These are phyloP conservation scores for Atrina japonica DNA, from an alignment of 2,888 invertebrate species.

Conservation along the genomic window DNA sequence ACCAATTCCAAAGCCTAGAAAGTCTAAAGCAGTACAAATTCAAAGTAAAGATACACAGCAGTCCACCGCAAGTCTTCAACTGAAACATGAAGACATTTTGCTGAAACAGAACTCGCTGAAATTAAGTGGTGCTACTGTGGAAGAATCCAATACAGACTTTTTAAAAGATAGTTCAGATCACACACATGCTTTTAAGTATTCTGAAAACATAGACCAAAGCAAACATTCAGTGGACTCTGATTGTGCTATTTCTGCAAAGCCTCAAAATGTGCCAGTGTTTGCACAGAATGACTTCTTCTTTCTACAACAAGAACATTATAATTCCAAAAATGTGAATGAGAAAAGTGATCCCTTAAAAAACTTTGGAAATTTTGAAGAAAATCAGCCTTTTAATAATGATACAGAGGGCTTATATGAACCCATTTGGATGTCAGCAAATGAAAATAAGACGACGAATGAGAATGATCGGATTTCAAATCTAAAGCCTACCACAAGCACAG, in stretches of 20 bases:
- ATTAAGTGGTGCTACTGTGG: conserved; percentile 34
- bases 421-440: conserved; percentile 16
- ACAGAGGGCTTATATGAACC: conserved; percentile 17
- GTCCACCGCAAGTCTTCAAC: too few species aligned
- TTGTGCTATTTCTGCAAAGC: too few species aligned
- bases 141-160: conserved; percentile 37
- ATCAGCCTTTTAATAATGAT: not conserved
- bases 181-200: too few species aligned
- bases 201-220: too few species aligned
- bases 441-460: not conserved
- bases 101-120: conserved; percentile 13
- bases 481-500: not conserved
- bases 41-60: too few species aligned
- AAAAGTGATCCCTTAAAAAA: not conserved
- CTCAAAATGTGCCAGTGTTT: not conserved
- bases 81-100: too few species aligned
- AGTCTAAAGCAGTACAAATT: not conserved
- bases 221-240: too few species aligned
- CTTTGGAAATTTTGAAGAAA: not conserved
- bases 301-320: not conserved
- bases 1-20: conserved; percentile 21
- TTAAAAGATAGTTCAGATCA: too few species aligned
- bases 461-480: not conserved
- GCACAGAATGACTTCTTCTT: conserved; percentile 16
- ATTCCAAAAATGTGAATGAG: not conserved